phyloP scores from a whole-genome alignment of 2,888 invertebrate genomes.

The Hermaeophaga mercurialis region DNA sequence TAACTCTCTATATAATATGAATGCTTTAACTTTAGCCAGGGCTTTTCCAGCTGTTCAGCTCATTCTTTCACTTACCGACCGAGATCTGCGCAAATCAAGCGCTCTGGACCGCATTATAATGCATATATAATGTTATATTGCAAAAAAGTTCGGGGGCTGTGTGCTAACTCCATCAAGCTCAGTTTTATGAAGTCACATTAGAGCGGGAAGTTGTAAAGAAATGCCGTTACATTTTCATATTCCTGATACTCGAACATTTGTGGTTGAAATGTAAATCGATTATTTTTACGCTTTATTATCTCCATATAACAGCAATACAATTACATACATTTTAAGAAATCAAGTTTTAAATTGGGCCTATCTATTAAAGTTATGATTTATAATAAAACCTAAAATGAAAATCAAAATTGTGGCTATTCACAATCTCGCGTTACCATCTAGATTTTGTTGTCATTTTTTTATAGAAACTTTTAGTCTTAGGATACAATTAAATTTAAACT shows the following conservation, averaged over 20 bases:
- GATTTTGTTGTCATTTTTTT: too few species aligned
- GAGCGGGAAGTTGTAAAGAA: neutral
- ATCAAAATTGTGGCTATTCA: too few species aligned
- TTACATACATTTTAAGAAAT: too few species aligned
- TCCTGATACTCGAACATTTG: neutral
- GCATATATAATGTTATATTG: conserved; percentile 60
- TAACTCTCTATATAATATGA: conserved; percentile 59
- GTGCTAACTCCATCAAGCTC: conserved; percentile 29
- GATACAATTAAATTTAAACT: too few species aligned
- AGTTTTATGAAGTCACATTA: conserved; percentile 22
- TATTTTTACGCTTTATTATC: too few species aligned
- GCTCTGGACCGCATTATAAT: conserved; percentile 56
- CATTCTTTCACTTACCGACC: conserved; percentile 46
- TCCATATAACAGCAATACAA: too few species aligned
- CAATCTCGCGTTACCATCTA: too few species aligned
- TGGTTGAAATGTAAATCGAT: neutral
- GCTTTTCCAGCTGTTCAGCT: conserved; percentile 52
- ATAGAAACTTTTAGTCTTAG: too few species aligned
- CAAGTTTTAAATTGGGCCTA: too few species aligned
- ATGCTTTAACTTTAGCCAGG: conserved; percentile 57
- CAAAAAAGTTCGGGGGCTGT: conserved; percentile 54
- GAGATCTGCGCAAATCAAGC: conserved; percentile 41
- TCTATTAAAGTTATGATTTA: too few species aligned
- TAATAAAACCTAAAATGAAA: too few species aligned
- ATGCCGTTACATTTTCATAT: neutral